Evolutionary conservation across 2,113 vertebrate species (phyloP).

Genomic region (Brachyistius frenatus): DNA sequence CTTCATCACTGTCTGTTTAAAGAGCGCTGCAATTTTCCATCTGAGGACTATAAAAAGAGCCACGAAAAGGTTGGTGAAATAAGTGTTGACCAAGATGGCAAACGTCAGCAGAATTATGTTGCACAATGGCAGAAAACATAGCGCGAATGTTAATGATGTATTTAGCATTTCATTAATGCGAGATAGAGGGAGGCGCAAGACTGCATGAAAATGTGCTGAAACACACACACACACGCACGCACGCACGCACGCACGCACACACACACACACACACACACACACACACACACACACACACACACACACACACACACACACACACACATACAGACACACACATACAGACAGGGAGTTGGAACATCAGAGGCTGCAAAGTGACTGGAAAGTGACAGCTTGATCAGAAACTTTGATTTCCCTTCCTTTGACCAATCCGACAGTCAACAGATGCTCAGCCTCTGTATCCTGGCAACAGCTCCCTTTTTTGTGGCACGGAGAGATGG

Average conservation of each 20-base stretch:
- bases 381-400: slow-evolving; percentile 68
- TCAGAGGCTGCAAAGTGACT: slow-evolving; percentile 44
- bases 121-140: slow-evolving; percentile 19
- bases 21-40: neutral
- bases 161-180: slow-evolving; percentile 62
- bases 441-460: slow-evolving; percentile 64
- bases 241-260: neutral
- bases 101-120: slow-evolving; percentile 55
- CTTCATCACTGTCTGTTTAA: slow-evolving; percentile 1
- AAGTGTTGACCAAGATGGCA: slow-evolving; percentile 35
- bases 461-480: slow-evolving; percentile 73
- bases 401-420: slow-evolving; percentile 65
- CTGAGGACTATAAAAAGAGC: neutral
- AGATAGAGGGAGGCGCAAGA: slow-evolving; percentile 8
- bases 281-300: neutral
- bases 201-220: slow-evolving; percentile 25
- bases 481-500: slow-evolving; percentile 60
- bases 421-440: slow-evolving; percentile 73
- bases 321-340: neutral
- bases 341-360: slow-evolving; percentile 23
- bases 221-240: neutral
- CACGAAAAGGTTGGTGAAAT: slow-evolving; percentile 17
- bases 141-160: slow-evolving; percentile 63
- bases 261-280: neutral
- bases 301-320: neutral